Base-by-base conservation (phyloP, 2,888 invertebrate genomes). In the Ligdia adustata region DNA sequence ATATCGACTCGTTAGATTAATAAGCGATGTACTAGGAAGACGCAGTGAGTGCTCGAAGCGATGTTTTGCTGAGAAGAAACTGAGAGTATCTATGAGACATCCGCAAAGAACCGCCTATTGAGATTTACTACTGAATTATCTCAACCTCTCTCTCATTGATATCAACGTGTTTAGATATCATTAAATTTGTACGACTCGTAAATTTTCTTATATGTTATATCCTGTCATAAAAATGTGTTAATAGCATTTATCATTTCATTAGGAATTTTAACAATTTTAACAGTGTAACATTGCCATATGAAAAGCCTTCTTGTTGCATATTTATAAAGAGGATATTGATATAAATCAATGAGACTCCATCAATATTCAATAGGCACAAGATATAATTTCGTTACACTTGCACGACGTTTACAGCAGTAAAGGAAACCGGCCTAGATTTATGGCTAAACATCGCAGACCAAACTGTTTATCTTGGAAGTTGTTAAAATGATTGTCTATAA, bases 391-490 rank as follows among this genome's bases (percentile, higher is more conserved):
- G 44, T 35, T 43, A 48, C 45, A 44, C 41, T 53, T 51, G 48
- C 37, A 5, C 33, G 38, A 32, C 38, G 32, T 33, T 42, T 43
- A 48, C 48, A 38, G 32, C 48, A 38, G 33, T 35, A 31, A 47
- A 69, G 63, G 62, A 62, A 64, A 65, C 63, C 60, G 49, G 60
- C 48, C 47, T 52, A 60, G 64, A 71, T 69, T 71, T 69, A 71
- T 55, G 58, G 50, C 60, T 68, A 60, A 42, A 44, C 48, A 46
- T 52, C 35, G 60, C 52, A 58, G 54, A 52, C 60, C 65, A 65
- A 64, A 61, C 63, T 57, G 66, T 69, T 67, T 64, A 66, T 71
- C 66, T 71, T 63, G 65, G 67, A 69, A 69, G 62, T 61, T 52
- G 61, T 71, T 62, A 70, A 69, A 63, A 34, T 39, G 34, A 58